Conservation (phyloP, 2,113 vertebrate species). For the Daboia siamensis region DNA sequence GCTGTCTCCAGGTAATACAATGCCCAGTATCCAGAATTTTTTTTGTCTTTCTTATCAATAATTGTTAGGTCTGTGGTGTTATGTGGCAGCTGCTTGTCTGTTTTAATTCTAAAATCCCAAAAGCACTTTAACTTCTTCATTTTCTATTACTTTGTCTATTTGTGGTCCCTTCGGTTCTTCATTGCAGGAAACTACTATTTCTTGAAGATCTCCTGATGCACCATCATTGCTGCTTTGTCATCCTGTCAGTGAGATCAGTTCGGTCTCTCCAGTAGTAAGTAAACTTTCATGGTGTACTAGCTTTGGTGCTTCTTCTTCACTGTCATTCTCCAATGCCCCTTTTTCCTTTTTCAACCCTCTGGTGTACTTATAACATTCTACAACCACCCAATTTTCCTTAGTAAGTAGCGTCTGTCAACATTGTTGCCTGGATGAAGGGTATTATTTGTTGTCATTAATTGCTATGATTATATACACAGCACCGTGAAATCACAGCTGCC, state of each 20-base stretch:
- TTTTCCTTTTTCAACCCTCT: neutral
- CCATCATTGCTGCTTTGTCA: neutral
- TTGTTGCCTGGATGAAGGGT: neutral
- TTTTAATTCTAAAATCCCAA: neutral
- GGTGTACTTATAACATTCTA: neutral
- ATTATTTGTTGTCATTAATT: neutral
- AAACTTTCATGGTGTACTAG: neutral
- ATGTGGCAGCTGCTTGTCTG: neutral
- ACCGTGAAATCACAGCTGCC: neutral
- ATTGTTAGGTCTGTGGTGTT: neutral
- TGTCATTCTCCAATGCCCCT: neutral
- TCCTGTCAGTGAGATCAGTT: neutral
- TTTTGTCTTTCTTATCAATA: neutral
- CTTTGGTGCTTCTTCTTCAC: neutral
- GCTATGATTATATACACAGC: neutral
- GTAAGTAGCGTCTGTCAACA: neutral
- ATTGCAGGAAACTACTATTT: neutral
- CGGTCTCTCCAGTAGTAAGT: neutral
- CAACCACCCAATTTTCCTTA: neutral
- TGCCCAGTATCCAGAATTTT: neutral
- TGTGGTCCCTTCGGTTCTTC: neutral
- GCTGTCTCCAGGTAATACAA: neutral
- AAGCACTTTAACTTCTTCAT: neutral
- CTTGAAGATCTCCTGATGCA: neutral
- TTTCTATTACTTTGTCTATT: neutral